A percentile compares a stretch with the other conserved stretches of the same genome.
These are phyloP conservation scores for Coenonympha glycerion DNA, from an alignment of 2,888 invertebrate species.

Conservation along the genomic window DNA sequence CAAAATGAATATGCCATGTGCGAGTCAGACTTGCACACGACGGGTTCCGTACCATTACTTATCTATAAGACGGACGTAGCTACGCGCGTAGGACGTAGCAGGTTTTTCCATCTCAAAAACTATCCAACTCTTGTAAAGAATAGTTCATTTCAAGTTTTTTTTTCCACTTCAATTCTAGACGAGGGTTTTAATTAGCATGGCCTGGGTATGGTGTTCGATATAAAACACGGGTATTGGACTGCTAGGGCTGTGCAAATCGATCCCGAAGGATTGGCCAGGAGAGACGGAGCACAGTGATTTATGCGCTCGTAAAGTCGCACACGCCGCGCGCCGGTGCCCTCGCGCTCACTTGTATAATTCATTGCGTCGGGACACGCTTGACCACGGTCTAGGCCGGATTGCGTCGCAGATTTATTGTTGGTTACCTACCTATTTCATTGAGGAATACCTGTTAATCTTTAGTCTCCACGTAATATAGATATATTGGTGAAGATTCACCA, in stretches of 20 bases:
- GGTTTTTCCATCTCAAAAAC: too few species aligned
- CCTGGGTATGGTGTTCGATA: neutral
- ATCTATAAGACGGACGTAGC: too few species aligned
- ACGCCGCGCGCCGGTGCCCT: slow-evolving; percentile 63
- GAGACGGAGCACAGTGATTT: slow-evolving; percentile 60
- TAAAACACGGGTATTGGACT: neutral
- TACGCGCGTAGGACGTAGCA: too few species aligned
- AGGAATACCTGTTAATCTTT: slow-evolving; percentile 17
- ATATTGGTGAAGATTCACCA: too few species aligned
- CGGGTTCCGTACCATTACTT: too few species aligned
- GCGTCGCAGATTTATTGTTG: slow-evolving; percentile 44
- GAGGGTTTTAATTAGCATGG: too few species aligned
- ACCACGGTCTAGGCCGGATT: slow-evolving; percentile 55
- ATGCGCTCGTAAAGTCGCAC: slow-evolving; percentile 66
- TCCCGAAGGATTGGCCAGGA: slow-evolving; percentile 35
- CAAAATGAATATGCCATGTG: too few species aligned
- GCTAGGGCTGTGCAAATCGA: slow-evolving; percentile 21
- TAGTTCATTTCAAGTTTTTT: too few species aligned
- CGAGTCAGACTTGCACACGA: too few species aligned
- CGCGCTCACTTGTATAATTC: slow-evolving; percentile 72
- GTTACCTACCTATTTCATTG: slow-evolving; percentile 24
- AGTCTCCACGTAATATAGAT: neutral
- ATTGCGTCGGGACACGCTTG: slow-evolving; percentile 58
- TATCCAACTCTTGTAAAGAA: too few species aligned
- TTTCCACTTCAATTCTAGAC: too few species aligned